These are phyloP conservation scores for Gobio gobio DNA, from an alignment of 2,113 vertebrate genomes.

Conservation along the genomic window DNA sequence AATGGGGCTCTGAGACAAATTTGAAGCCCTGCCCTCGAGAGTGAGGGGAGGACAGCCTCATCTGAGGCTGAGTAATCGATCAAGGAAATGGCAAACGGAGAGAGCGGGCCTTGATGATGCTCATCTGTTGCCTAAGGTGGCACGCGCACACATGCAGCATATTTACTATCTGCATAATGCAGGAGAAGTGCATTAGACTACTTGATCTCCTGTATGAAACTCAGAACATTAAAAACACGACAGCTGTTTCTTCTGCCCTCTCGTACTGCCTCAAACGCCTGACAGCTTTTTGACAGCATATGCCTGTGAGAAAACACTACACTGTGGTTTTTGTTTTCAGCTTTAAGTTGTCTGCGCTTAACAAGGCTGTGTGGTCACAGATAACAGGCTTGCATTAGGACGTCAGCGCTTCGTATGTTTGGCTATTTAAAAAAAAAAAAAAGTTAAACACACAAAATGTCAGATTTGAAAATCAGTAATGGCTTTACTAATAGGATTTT, in stretches of 20 bases:
- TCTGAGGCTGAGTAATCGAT: slow-evolving; percentile 51
- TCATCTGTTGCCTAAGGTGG: background rate
- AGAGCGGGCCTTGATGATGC: slow-evolving; percentile 5
- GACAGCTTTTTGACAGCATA: slow-evolving; percentile 6
- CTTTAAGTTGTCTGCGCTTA: background rate
- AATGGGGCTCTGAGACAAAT: slow-evolving; percentile 70
- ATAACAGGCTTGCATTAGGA: background rate
- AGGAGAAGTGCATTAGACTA: background rate
- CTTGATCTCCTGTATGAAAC: slow-evolving; percentile 8
- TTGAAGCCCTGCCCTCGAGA: slow-evolving; percentile 62
- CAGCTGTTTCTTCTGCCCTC: slow-evolving; percentile 14
- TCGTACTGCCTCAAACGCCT: background rate
- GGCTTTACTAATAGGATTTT: slow-evolving; percentile 17
- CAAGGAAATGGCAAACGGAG: slow-evolving; percentile 29
- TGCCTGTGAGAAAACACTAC: slow-evolving; percentile 11
- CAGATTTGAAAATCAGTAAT: slow-evolving; percentile 17
- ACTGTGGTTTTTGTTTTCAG: slow-evolving; percentile 3
- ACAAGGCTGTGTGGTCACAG: background rate
- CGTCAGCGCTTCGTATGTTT: background rate
- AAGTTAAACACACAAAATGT: background rate
- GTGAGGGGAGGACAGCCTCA: slow-evolving; percentile 57
- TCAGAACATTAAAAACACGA: background rate
- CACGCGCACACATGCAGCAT: background rate
- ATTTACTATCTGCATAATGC: slow-evolving; percentile 5
- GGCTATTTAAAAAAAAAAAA: background rate